Evolutionary conservation across 2,888 invertebrate species (phyloP).

Genomic region (Coleophora deauratella): DNA sequence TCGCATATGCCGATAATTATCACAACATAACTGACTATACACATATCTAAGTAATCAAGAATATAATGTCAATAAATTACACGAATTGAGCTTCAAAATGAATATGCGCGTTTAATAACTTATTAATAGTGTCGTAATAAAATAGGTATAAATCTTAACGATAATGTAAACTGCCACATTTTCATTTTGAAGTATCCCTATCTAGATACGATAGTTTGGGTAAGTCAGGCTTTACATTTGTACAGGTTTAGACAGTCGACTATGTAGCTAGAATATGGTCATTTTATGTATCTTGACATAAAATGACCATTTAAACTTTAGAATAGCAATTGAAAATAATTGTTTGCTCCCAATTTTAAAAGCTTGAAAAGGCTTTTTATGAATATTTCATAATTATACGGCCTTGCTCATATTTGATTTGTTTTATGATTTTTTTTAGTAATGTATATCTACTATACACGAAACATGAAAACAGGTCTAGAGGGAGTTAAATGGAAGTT

Average conservation of each 20-base stretch:
- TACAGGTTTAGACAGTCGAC: slow-evolving; percentile 7
- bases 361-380: slow-evolving; percentile 12
- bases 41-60: slow-evolving; percentile 26
- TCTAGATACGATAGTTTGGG: not conserved
- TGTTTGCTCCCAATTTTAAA: slow-evolving; percentile 37
- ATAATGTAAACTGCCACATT: slow-evolving; percentile 6
- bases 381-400: slow-evolving; percentile 3
- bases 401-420: slow-evolving; percentile 9
- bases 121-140: too few species aligned
- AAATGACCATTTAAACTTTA: slow-evolving; percentile 2
- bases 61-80: slow-evolving; percentile 27
- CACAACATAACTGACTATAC: slow-evolving; percentile 36
- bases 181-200: slow-evolving; percentile 6
- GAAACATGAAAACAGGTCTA: not conserved
- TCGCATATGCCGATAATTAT: too few species aligned
- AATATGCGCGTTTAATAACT: slow-evolving; percentile 3
- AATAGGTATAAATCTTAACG: not conserved
- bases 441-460: not conserved
- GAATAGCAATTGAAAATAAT: slow-evolving; percentile 20
- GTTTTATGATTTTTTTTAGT: slow-evolving; percentile 3
- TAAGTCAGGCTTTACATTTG: slow-evolving; percentile 12
- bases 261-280: too few species aligned
- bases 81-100: slow-evolving; percentile 15
- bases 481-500: not conserved
- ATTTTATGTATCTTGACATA: too few species aligned